These are phyloP conservation scores for Clarias magur DNA, from an alignment of 2,113 vertebrate genomes.

Conservation along the genomic window DNA sequence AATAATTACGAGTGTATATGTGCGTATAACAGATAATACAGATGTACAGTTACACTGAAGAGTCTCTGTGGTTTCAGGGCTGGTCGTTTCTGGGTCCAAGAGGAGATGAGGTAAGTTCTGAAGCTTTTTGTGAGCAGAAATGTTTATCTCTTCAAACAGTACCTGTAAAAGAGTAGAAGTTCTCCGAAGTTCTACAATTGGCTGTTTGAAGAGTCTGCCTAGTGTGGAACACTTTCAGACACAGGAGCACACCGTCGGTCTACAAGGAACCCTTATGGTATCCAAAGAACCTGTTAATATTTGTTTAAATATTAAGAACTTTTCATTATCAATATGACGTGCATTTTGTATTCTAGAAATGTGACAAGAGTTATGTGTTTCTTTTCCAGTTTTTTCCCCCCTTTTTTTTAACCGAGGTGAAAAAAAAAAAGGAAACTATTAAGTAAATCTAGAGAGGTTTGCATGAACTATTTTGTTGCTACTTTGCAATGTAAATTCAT, in stretches of 20 bases:
- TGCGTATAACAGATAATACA: not conserved
- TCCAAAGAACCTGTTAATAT: too few species aligned
- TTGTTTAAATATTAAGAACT: not conserved
- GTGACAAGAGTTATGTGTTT: too few species aligned
- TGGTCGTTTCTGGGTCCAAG: constrained; percentile 66
- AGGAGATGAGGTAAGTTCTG: constrained; percentile 68
- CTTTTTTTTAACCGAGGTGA: too few species aligned
- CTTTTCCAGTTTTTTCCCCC: too few species aligned
- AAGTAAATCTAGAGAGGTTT: not conserved
- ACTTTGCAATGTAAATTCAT: too few species aligned
- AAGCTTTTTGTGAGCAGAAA: not conserved
- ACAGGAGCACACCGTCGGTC: too few species aligned
- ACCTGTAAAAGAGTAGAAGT: not conserved
- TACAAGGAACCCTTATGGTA: too few species aligned
- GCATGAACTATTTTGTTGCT: too few species aligned
- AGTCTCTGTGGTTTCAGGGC: constrained; percentile 56
- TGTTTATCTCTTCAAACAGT: not conserved
- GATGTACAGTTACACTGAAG: not conserved
- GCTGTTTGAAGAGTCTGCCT: not conserved
- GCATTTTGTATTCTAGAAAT: too few species aligned
- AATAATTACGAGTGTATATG: not conserved
- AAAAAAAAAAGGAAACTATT: not conserved
- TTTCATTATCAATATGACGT: too few species aligned
- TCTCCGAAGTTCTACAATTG: not conserved
- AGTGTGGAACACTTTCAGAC: too few species aligned